phyloP scores from a whole-genome alignment of 23 tunicate species.

The Phallusia fumigata region DNA sequence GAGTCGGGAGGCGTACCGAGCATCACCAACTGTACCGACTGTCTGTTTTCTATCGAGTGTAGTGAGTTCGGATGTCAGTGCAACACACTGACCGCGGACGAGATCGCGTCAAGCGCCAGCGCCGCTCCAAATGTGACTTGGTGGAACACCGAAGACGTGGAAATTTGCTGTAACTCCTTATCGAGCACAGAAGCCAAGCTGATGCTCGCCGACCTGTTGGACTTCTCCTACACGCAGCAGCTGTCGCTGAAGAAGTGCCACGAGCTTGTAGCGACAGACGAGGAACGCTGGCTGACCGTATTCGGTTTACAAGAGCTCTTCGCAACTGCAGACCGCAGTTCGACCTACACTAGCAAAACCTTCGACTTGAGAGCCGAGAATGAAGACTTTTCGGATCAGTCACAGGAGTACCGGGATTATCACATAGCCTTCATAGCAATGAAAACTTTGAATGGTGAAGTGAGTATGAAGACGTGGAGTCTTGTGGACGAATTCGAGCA shows the following conservation, averaged over 20 bases:
- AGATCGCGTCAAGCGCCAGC: neutral
- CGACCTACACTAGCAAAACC: neutral
- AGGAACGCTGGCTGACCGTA: neutral
- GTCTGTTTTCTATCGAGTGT: neutral
- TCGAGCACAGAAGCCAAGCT: neutral
- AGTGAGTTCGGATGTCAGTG: neutral
- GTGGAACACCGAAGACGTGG: neutral
- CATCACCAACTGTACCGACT: neutral
- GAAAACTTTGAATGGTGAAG: constrained; percentile 6
- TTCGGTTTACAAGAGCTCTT: neutral
- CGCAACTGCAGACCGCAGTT: neutral
- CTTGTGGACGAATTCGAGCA: neutral
- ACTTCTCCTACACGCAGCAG: neutral
- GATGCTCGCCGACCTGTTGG: neutral
- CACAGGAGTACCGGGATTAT: constrained; percentile 18
- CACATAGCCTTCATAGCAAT: neutral
- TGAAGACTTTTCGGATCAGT: constrained; percentile 8
- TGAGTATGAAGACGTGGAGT: constrained; percentile 15
- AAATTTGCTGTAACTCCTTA: neutral
- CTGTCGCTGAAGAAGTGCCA: neutral
- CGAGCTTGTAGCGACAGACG: neutral
- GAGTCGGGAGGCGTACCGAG: neutral
- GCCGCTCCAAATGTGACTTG: neutral
- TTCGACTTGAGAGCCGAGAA: neutral
- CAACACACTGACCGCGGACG: neutral